Conservation (phyloP, 1,140 invertebrate genomes). For the Lepidurus apus region DNA sequence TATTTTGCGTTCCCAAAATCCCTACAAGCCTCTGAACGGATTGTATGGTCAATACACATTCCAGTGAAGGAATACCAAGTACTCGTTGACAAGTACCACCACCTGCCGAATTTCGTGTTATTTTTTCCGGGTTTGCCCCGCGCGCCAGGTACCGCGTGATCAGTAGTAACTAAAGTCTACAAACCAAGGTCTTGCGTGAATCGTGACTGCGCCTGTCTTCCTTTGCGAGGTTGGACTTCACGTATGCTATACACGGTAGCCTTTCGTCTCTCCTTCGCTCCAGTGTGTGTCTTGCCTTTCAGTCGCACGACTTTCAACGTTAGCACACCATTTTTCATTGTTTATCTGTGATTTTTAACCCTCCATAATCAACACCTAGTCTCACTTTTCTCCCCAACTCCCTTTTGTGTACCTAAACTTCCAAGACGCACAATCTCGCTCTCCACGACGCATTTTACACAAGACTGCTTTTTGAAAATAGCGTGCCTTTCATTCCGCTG, state of each 20-base stretch:
- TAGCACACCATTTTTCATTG: background rate
- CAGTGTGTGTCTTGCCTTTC: slow-evolving; percentile 11
- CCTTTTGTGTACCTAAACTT: background rate
- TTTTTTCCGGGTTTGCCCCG: background rate
- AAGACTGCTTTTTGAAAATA: background rate
- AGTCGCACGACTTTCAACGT: background rate
- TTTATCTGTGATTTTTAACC: slow-evolving; percentile 13
- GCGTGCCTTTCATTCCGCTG: background rate
- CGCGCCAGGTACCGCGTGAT: background rate
- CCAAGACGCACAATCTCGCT: background rate
- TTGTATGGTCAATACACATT: background rate
- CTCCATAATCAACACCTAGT: background rate
- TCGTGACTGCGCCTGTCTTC: slow-evolving; percentile 20
- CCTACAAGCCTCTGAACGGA: no score
- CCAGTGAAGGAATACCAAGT: background rate
- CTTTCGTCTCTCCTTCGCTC: background rate
- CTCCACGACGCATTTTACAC: background rate
- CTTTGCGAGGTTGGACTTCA: background rate
- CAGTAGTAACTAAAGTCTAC: background rate
- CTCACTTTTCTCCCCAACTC: background rate
- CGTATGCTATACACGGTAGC: background rate
- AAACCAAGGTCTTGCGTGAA: slow-evolving; percentile 3
- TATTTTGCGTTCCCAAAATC: no score
- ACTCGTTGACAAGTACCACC: background rate
- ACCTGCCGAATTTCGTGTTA: background rate